These are phyloP conservation scores for Kradibia gibbosae DNA, from an alignment of 1,140 invertebrate species.

Conservation along the genomic window DNA sequence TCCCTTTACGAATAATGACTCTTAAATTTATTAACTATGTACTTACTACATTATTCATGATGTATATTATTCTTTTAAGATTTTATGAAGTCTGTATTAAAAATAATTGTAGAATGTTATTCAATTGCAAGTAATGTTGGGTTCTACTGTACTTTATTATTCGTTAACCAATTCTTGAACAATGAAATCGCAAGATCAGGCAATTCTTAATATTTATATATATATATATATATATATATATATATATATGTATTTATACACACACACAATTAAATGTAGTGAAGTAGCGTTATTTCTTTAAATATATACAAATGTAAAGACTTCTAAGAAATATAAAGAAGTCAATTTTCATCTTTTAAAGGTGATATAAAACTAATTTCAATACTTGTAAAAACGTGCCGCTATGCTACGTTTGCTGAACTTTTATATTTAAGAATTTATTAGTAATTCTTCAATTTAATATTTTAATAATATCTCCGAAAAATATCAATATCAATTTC, in stretches of 20 bases:
- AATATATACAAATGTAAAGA: neutral
- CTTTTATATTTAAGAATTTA: neutral
- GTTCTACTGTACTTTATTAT: neutral
- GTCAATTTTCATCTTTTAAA: neutral
- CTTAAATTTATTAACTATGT: constrained; percentile 12
- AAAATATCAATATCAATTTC: neutral
- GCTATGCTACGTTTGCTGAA: neutral
- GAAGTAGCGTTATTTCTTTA: neutral
- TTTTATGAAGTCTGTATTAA: neutral
- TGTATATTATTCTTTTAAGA: neutral
- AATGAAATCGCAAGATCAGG: neutral
- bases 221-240: too few relatives aligned
- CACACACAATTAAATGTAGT: neutral
- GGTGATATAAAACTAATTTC: neutral
- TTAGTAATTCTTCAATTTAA: neutral
- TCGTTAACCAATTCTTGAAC: neutral
- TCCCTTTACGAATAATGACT: neutral
- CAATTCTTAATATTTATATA: neutral
- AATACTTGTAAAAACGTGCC: neutral
- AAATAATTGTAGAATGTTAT: neutral
- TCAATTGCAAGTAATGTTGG: neutral
- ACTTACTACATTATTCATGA: neutral
- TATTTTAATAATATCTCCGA: neutral
- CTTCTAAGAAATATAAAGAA: neutral
- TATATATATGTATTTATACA: too few relatives aligned